phyloP scores from a whole-genome alignment of 2,113 vertebrate genomes.

The Hippolais icterina region DNA sequence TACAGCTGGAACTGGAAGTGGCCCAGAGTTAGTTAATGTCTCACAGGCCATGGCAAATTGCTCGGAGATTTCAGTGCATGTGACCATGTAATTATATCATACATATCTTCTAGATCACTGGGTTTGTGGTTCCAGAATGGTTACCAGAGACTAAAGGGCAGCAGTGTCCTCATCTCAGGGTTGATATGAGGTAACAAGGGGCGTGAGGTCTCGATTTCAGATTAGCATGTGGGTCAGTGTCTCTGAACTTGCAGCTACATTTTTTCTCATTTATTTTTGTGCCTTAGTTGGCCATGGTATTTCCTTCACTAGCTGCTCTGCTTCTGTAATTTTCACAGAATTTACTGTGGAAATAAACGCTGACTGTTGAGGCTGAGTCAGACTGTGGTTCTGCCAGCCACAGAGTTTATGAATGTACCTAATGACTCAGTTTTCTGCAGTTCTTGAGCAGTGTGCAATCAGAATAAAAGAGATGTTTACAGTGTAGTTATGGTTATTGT shows the following conservation, averaged over 20 bases:
- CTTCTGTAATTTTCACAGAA: background rate
- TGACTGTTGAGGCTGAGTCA: background rate
- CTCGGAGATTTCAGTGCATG: background rate
- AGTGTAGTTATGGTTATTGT: background rate
- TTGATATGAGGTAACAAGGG: background rate
- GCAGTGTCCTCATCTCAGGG: background rate
- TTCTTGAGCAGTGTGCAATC: background rate
- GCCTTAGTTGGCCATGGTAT: background rate
- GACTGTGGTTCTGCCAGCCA: background rate
- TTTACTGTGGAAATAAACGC: background rate
- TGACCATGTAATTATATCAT: background rate
- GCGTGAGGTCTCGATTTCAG: background rate
- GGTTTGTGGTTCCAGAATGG: background rate
- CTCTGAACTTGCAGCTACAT: background rate
- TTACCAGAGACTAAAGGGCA: background rate
- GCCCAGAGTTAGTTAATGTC: background rate
- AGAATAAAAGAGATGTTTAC: background rate
- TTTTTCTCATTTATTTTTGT: background rate
- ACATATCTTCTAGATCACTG: background rate
- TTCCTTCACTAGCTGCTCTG: background rate
- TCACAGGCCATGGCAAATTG: background rate
- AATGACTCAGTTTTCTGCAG: background rate
- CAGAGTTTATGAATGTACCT: background rate
- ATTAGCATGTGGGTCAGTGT: background rate
- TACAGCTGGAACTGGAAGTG: background rate